Evolutionary conservation across 2,797 vertebrate species (phyloP).

Genomic region (Danio aesculapii): DNA sequence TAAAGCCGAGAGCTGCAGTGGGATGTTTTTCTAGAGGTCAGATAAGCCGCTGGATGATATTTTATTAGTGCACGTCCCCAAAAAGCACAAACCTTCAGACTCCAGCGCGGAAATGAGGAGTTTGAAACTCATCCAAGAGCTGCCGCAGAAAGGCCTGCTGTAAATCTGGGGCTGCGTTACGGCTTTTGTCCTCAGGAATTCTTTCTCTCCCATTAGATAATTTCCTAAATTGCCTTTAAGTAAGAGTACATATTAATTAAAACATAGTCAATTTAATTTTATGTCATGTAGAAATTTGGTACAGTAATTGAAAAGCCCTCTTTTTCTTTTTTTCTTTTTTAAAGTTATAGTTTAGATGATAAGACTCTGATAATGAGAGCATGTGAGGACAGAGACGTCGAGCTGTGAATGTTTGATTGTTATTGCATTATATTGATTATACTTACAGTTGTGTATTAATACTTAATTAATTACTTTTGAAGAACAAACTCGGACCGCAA

Average conservation of each 20-base stretch:
- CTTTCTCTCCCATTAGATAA: slow-evolving; percentile 69
- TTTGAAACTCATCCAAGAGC: slow-evolving; percentile 5
- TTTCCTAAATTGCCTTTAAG: slow-evolving; percentile 83
- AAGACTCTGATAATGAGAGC: slow-evolving; percentile 55
- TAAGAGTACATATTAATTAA: slow-evolving; percentile 84
- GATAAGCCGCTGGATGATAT: neutral
- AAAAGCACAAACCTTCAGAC: neutral
- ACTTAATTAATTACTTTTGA: too few relatives aligned
- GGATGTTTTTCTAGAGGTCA: neutral
- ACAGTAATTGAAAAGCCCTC: slow-evolving; percentile 78
- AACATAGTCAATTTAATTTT: slow-evolving; percentile 81
- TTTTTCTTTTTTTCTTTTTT: slow-evolving; percentile 64
- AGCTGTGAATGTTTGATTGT: too few relatives aligned
- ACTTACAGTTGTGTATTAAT: too few relatives aligned
- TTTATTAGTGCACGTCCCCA: neutral
- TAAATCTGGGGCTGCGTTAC: slow-evolving; percentile 50
- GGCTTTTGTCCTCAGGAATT: slow-evolving; percentile 67
- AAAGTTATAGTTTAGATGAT: slow-evolving; percentile 64
- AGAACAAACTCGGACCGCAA: too few relatives aligned
- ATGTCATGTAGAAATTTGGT: slow-evolving; percentile 73
- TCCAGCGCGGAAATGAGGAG: neutral
- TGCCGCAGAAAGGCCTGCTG: slow-evolving; percentile 3
- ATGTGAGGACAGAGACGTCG: neutral
- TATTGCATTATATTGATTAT: too few relatives aligned
- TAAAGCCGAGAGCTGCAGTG: neutral